Base-by-base conservation (phyloP, 2,797 vertebrate species). In the Sebastes nivosus region DNA sequence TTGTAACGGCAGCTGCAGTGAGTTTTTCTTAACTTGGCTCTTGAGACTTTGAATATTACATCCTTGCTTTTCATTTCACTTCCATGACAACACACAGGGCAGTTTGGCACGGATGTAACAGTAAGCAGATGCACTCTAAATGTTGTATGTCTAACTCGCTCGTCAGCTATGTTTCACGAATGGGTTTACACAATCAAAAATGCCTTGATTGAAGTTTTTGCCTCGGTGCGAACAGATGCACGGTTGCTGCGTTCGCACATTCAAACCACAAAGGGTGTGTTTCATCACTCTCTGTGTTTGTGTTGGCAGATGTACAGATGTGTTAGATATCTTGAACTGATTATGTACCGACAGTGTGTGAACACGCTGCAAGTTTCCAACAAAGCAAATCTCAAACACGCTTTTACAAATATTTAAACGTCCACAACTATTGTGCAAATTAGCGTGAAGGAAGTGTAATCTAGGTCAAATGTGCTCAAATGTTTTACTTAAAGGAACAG, bases 11-110 rank as follows among this genome's bases (percentile, higher is more conserved):
- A 79, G 77, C 63, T 71, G 63, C 78, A 72, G 58, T 8, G 18
- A 74, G 24, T 50, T 16, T 81, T 80, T 82, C 72, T 61, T 75
- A 68, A 67, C 70, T 70, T 79, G 69, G 63, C 77, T 79, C 67
- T 65, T 59, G 32, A 81, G 64, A 52, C 63, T 46, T 60, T 68
- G 18, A 52, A 69, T 64, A 70, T 29, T 52, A 42, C 27, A 68
- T 57, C 24, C 65, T 38, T 18, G 18, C 57, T 76, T 81, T 83
- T 34, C 13, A 67, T 67, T 82, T 38, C 22, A 73, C 7, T 50
- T 68, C 10, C 32, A 30, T 20, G 10, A 65, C 54, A 57, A 32
- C 25, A 54, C 38, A 20, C 14, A 1, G n/a, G 8, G 27, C 54
- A 9, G 36, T 32, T 75, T 72, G n/a, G 30, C 27, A 9, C n/a